Evolutionary conservation across 2,888 invertebrate species (phyloP).

Genomic region (Hyppa rectilinea): DNA sequence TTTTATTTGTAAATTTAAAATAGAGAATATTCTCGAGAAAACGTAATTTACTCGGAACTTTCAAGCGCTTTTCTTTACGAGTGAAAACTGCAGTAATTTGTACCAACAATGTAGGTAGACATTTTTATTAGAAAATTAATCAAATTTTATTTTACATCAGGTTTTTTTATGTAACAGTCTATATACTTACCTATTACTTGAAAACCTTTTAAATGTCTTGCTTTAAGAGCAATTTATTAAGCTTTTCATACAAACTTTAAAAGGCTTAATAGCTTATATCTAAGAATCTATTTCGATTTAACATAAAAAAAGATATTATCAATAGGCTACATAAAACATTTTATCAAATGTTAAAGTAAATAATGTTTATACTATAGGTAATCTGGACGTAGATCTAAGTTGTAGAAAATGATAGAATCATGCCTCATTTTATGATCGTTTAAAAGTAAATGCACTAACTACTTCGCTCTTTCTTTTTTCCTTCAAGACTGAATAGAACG

Average conservation of each 20-base stretch:
- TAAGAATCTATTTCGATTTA: neutral
- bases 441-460: slow-evolving; percentile 12
- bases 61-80: neutral
- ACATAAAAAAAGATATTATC: neutral
- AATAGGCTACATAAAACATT: neutral
- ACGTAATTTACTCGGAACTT: slow-evolving; percentile 2
- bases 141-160: neutral
- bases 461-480: neutral
- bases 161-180: neutral
- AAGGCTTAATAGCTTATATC: neutral
- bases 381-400: neutral
- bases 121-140: neutral
- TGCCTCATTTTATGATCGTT: slow-evolving; percentile 2
- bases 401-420: neutral
- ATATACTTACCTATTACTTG: too few species aligned
- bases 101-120: neutral
- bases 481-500: slow-evolving; percentile 10
- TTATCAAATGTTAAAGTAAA: neutral
- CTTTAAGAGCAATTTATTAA: neutral
- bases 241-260: neutral
- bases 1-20: slow-evolving; percentile 55
- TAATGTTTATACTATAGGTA: too few species aligned
- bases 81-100: neutral
- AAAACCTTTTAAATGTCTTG: too few species aligned
- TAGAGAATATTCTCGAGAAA: slow-evolving; percentile 39